Percentiles rank a stretch among this genome's conserved stretches.
Conservation (phyloP, 1,140 invertebrate species). For the Octopus bimaculoides region DNA sequence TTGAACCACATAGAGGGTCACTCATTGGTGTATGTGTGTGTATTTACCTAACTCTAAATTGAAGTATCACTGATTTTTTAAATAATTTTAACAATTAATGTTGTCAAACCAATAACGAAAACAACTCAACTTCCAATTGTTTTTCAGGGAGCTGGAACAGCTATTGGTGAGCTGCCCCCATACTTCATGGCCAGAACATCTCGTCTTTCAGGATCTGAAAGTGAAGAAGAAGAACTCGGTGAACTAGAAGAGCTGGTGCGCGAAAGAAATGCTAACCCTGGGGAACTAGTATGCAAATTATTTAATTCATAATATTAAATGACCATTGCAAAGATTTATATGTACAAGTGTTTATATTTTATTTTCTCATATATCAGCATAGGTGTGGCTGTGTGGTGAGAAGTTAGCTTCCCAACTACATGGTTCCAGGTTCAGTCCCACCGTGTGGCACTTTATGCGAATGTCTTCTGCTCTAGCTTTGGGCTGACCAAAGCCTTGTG, state of each 20-base stretch:
- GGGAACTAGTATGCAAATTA: slow-evolving; percentile 41
- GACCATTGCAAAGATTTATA: background rate
- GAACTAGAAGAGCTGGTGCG: slow-evolving; percentile 54
- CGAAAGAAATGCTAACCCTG: slow-evolving; percentile 49
- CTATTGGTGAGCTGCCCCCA: slow-evolving; percentile 90
- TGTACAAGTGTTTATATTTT: background rate
- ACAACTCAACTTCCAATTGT: background rate
- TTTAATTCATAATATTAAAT: background rate
- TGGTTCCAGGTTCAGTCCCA: no score
- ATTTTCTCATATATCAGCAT: slow-evolving; percentile 16
- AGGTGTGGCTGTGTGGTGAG: no score
- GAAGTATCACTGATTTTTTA: no score
- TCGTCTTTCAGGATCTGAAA: slow-evolving; percentile 70
- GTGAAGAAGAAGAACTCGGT: slow-evolving; percentile 68
- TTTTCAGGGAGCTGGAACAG: slow-evolving; percentile 82
- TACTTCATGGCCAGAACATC: slow-evolving; percentile 98
- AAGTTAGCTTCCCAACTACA: no score
- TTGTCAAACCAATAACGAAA: no score
- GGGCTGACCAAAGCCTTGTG: no score
- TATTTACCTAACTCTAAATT: no score
- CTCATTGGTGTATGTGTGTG: no score
- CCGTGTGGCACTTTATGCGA: no score
- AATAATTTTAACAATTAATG: no score
- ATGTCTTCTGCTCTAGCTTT: no score
- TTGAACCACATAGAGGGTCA: no score